Evolutionary conservation across 2,113 vertebrate genomes (phyloP).

Genomic region (Macrotis lagotis): DNA sequence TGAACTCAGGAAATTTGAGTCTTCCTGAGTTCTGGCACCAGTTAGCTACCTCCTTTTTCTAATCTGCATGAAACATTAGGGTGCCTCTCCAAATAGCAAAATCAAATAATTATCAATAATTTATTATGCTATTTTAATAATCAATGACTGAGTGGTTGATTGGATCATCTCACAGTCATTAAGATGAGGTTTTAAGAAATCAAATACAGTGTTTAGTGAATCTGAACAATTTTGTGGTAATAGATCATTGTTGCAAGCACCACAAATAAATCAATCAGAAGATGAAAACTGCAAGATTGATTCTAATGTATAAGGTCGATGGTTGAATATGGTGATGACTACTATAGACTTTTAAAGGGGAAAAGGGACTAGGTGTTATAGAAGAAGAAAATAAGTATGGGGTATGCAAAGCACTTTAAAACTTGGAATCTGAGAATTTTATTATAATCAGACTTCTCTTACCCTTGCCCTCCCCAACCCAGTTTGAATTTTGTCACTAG

Average conservation of each 20-base stretch:
- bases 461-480: not conserved
- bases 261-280: not conserved
- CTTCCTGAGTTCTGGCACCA: not conserved
- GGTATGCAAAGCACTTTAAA: not conserved
- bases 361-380: not conserved
- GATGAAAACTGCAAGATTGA: not conserved
- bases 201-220: not conserved
- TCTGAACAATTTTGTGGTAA: not conserved
- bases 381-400: not conserved
- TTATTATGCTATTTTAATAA: not conserved
- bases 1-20: not conserved
- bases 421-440: not conserved
- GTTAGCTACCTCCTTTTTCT: not conserved
- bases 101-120: not conserved
- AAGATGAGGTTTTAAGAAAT: not conserved
- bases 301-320: not conserved
- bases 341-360: not conserved
- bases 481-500: not conserved
- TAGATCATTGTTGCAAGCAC: not conserved
- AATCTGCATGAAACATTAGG: not conserved
- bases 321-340: not conserved
- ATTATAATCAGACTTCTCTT: not conserved
- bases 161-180: not conserved
- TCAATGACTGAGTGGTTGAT: not conserved
- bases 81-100: not conserved